Conservation (phyloP, 2,797 vertebrate genomes). For the Nasua narica region DNA sequence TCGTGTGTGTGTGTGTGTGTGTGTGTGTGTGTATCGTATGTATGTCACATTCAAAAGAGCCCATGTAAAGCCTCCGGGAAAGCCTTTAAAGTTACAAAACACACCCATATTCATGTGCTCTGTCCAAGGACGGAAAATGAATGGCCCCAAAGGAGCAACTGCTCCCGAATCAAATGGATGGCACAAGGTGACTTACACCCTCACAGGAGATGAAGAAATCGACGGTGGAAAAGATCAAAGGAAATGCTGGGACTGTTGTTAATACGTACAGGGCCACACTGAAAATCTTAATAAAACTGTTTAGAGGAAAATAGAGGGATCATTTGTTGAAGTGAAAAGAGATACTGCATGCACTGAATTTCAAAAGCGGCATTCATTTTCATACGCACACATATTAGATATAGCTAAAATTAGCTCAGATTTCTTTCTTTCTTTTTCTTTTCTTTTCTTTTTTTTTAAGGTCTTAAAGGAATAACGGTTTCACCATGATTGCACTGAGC, state of each 20-base stretch:
- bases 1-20: background rate
- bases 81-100: background rate
- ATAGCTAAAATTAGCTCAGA: conserved; percentile 69
- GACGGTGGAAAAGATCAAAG: conserved; percentile 61
- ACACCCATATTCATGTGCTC: conserved; percentile 36
- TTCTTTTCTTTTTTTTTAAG: conserved; percentile 6
- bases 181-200: conserved; percentile 51
- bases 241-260: conserved; percentile 55
- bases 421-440: background rate
- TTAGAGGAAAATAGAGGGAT: conserved; percentile 71
- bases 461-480: conserved; percentile 56
- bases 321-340: conserved; percentile 73
- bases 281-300: conserved; percentile 69
- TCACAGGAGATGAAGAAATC: conserved; percentile 43
- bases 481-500: conserved; percentile 30
- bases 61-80: background rate
- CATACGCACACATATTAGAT: conserved; percentile 50
- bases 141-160: conserved; percentile 59
- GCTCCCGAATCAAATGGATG: conserved; percentile 55
- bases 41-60: background rate
- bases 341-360: conserved; percentile 42
- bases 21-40: background rate
- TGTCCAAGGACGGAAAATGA: conserved; percentile 24
- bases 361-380: conserved; percentile 61
- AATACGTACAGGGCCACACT: conserved; percentile 38